Evolutionary conservation across 2,888 invertebrate species (phyloP), one percentile per base, ranked within the genome.

Genomic region (Podotricha telesiphe): DNA sequence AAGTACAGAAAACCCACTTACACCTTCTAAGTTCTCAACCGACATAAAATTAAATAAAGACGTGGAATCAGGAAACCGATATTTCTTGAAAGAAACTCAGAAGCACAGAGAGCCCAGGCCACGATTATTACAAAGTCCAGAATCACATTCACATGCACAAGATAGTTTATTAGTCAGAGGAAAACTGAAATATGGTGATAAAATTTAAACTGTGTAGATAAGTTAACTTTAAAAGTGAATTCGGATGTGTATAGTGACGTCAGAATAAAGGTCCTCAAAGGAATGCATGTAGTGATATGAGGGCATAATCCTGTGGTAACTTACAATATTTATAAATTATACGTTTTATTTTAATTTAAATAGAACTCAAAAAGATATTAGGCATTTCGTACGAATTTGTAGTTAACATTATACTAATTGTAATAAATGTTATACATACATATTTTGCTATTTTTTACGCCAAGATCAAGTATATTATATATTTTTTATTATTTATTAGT

Each of bases 111-210:
- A 71, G 37, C 61, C 67, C 51, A 76, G 69, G 28, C 64, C 68
- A 28, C 71, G 66, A 34, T 62, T 72, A 19, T 48, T 53, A 45
- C 69, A 70, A 37, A 73, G 65, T 48, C 59, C 67, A 7, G 74
- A 74, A 48, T 62, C 62, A 10, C 74, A 71, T 19, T 65, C 73
- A 19, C 71, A 74, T 45, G 70, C 73, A 7, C 78, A 82, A 62
- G 76, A 75, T 47, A 75, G 83, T 22, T 71, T 80, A 13, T 81
- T 79, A 71, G 75, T 77, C 6, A 78, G 79, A 68, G 85, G 84
- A 42, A 86, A 85, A 75, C 80, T 86, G 4, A 91, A 89, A 79
- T 92, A 92, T 79, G 92, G 92, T 83, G 92, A 92, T 77, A 91
- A 90, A 88, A 85, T 88, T 77, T 88, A 80, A 85, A 78, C 70